phyloP scores from a whole-genome alignment of 2,888 invertebrate genomes.

The Hemithea aestivaria region DNA sequence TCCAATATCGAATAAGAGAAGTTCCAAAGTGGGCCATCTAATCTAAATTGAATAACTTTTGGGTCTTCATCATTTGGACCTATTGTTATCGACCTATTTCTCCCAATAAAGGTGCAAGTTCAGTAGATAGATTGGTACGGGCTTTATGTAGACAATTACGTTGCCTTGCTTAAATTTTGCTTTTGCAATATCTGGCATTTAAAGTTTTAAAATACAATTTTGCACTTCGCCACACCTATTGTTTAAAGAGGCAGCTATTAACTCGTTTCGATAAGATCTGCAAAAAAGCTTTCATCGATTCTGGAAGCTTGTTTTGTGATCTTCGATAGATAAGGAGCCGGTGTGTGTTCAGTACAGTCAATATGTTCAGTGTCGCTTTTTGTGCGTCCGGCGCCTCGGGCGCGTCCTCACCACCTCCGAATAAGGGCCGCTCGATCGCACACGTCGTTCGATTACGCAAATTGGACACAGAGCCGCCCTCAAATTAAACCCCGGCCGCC shows the following conservation, averaged over 20 bases:
- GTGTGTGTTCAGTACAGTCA: constrained; percentile 16
- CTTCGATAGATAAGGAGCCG: constrained; percentile 4
- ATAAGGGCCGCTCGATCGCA: constrained; percentile 53
- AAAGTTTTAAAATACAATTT: constrained; percentile 31
- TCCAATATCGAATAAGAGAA: constrained; percentile 5
- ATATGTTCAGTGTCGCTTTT: constrained; percentile 6
- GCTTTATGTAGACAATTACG: too few species aligned
- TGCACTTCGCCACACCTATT: constrained; percentile 28
- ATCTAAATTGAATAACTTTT: constrained; percentile 9
- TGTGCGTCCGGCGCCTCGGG: constrained; percentile 30
- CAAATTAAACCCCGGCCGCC: constrained; percentile 57
- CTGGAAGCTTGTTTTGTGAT: constrained; percentile 5
- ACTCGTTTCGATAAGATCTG: constrained; percentile 28
- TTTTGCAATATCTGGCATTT: constrained; percentile 29
- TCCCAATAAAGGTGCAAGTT: too few species aligned
- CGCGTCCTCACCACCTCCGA: constrained; percentile 36
- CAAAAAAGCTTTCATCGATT: constrained; percentile 22
- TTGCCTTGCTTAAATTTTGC: constrained; percentile 2
- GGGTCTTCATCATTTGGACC: constrained; percentile 1
- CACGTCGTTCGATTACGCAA: constrained; percentile 64
- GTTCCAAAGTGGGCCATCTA: constrained; percentile 12
- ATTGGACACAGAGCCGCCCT: constrained; percentile 53
- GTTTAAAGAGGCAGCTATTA: constrained; percentile 34
- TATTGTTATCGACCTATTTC: background rate
- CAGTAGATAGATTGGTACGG: too few species aligned